phyloP scores from a whole-genome alignment of 2,888 invertebrate species.

The Noctuana brunneofusca region DNA sequence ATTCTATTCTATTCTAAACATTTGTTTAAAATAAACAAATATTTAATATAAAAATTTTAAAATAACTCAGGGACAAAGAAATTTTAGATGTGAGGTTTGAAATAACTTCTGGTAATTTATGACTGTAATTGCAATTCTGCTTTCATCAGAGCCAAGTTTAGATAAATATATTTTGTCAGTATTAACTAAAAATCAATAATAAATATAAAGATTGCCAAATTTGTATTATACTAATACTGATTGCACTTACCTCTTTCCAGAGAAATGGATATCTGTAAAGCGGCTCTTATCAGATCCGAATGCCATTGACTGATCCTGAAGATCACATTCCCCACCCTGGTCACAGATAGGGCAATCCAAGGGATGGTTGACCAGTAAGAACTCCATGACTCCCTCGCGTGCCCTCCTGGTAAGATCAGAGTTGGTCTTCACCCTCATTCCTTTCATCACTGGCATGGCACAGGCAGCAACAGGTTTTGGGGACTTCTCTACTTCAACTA shows the following conservation, averaged over 20 bases:
- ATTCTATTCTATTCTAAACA: too few species aligned
- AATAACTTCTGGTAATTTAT: too few species aligned
- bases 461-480: conserved; percentile 99
- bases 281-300: conserved; percentile 97
- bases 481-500: conserved; percentile 99
- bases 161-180: too few species aligned
- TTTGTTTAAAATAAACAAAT: too few species aligned
- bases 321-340: conserved; percentile 96
- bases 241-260: conserved; percentile 90
- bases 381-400: conserved; percentile 97
- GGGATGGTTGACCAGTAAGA: conserved; percentile 98
- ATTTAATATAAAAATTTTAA: too few species aligned
- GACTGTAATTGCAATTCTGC: too few species aligned
- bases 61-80: too few species aligned
- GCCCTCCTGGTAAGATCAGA: conserved; percentile 94
- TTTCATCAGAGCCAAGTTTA: too few species aligned
- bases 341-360: conserved; percentile 99
- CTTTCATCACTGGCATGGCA: conserved; percentile 99
- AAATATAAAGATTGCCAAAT: too few species aligned
- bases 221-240: too few species aligned
- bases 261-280: conserved; percentile 95
- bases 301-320: conserved; percentile 99
- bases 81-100: too few species aligned
- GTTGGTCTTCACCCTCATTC: conserved; percentile 99
- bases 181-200: too few species aligned